Evolutionary conservation across 2,888 invertebrate genomes (phyloP).

Genomic region (Hybos culiciformis): DNA sequence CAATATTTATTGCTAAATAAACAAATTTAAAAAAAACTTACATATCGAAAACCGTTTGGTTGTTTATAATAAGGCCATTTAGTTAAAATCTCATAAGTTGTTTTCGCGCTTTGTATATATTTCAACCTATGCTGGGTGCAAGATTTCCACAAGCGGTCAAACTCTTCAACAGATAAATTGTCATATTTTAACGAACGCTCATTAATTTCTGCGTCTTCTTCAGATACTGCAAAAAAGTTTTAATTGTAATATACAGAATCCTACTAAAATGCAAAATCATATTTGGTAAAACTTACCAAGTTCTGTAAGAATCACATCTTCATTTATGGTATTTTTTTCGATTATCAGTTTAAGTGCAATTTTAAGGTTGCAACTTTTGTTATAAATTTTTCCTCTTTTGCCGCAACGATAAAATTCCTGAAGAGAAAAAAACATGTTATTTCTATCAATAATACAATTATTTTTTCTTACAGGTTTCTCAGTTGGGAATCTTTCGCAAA

Average conservation of each 20-base stretch:
- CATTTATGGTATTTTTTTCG: not conserved
- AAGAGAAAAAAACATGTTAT: not conserved
- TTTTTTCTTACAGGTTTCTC: conserved; percentile 5
- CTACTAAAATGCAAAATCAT: not conserved
- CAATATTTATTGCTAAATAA: not conserved
- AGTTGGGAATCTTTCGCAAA: conserved; percentile 8
- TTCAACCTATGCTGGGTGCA: conserved; percentile 4
- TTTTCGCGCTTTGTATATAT: not conserved
- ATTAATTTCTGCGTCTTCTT: conserved; percentile 7
- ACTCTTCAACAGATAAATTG: conserved; percentile 10
- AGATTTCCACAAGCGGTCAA: conserved; percentile 9
- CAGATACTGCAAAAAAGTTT: conserved; percentile 4
- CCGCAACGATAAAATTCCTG: conserved; percentile 3
- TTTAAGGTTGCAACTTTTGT: conserved; percentile 5
- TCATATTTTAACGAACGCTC: conserved; percentile 9
- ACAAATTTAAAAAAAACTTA: conserved; percentile 1
- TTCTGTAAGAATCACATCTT: not conserved
- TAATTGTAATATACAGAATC: not conserved
- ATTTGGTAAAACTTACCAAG: not conserved
- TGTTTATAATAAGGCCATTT: conserved; percentile 8
- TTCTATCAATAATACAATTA: not conserved
- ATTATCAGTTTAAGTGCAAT: not conserved
- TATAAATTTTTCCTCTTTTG: conserved; percentile 7
- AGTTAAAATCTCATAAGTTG: not conserved
- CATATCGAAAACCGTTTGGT: conserved; percentile 7